Evolutionary conservation across 2,888 invertebrate genomes (phyloP).

Genomic region (Halictus quadricinctus): DNA sequence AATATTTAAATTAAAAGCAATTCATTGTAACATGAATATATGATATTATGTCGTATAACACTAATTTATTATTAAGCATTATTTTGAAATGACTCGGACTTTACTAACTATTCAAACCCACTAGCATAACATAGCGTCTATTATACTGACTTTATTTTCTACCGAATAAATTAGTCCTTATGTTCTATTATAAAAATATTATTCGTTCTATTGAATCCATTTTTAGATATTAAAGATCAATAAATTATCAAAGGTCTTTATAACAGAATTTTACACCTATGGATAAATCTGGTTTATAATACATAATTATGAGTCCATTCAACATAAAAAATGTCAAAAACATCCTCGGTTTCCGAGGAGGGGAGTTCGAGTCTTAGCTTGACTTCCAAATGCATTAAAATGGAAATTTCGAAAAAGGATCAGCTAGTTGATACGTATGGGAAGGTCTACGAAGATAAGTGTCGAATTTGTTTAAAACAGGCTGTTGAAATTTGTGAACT

Average conservation of each 20-base stretch:
- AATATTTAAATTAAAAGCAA: background rate
- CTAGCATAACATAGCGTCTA: background rate
- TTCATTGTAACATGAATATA: background rate
- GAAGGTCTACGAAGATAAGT: slow-evolving; percentile 65
- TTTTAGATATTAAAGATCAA: background rate
- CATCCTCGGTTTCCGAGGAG: slow-evolving; percentile 34
- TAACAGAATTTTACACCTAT: background rate
- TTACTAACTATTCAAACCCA: slow-evolving; percentile 10
- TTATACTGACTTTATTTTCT: background rate
- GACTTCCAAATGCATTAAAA: slow-evolving; percentile 57
- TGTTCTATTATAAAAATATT: background rate
- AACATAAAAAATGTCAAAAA: slow-evolving; percentile 44
- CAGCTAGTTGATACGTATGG: slow-evolving; percentile 40
- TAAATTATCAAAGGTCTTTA: background rate
- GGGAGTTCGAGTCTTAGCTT: slow-evolving; percentile 35
- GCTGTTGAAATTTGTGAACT: slow-evolving; percentile 71
- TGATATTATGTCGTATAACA: background rate
- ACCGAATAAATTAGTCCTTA: background rate
- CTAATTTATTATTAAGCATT: background rate
- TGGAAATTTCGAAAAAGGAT: slow-evolving; percentile 69
- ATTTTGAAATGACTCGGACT: background rate
- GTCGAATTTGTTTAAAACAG: slow-evolving; percentile 74
- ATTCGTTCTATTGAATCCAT: background rate
- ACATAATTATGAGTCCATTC: slow-evolving; percentile 10
- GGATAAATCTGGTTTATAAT: background rate